Base-by-base conservation (phyloP, 2,797 vertebrate genomes). In the Aeoliscus strigatus region DNA sequence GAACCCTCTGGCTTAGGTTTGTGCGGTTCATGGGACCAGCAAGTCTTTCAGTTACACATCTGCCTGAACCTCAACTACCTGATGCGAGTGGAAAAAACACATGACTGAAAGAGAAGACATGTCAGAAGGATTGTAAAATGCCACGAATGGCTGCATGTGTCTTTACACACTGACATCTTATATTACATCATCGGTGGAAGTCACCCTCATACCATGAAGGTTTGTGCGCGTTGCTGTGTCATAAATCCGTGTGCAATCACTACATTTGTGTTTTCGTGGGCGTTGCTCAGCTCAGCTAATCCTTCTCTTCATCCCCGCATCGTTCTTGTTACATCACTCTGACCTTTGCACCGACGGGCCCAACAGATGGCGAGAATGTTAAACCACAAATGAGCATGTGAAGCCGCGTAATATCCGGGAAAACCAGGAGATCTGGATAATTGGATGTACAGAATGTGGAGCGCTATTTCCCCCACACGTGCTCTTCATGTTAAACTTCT, bases 161-260 rank as follows among this genome's bases (percentile, higher is more conserved):
- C 5, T 10, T 10, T 14, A 21, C 6, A 6, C 18, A 21, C 5
- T 18, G 17, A 24, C 23, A 27, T 42, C 11, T 32, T 42, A 31
- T 31, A 15, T 14, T 30, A 23, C 6, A 26, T 39, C 15, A 38
- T 46, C 29, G 16, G 13, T 6, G 1, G 29, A 35, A 34, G 18
- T 10, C 23, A 28, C n/a, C 27, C 26, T 5, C 15, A 14, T 26
- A 10, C n/a, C 40, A 15, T 14, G 33, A 14, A 29, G 28, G 33
- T 24, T n/a, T 48, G 52, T 9, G 49, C 40, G 39, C 26, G 28
- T n/a, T 60, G 45, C 51, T 51, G 42, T 51, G 59, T 78, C 59
- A 72, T 80, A 84, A 86, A 87, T 81, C 81, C 75, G 49, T n/a
- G 18, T 75, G 77, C 76, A 86, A 83, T 85, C 75, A 70, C 62